phyloP scores from a whole-genome alignment of 2,113 vertebrate species.

The Heteronetta atricapilla region DNA sequence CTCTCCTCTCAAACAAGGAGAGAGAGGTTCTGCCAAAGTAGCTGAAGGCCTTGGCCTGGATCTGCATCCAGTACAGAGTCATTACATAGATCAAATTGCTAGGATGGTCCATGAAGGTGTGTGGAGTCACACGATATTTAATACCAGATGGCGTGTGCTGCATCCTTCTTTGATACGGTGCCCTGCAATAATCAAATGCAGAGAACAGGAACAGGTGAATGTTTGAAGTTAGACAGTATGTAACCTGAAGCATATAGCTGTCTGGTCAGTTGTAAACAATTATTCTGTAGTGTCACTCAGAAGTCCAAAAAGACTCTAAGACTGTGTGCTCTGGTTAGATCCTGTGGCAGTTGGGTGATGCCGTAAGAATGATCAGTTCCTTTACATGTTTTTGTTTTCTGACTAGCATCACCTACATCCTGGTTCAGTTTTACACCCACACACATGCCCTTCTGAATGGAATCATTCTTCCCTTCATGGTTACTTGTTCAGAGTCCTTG shows the following conservation, averaged over 20 bases:
- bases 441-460: background rate
- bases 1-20: background rate
- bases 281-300: background rate
- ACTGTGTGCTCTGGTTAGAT: background rate
- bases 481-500: conserved; percentile 59
- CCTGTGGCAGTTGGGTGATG: background rate
- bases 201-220: background rate
- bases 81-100: background rate
- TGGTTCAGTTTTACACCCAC: background rate
- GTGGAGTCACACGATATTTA: background rate
- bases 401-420: background rate
- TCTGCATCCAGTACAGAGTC: background rate
- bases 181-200: background rate
- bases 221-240: background rate
- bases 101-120: background rate
- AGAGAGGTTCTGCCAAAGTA: background rate
- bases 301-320: background rate
- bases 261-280: background rate
- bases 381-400: conserved; percentile 9
- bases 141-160: background rate
- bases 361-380: background rate
- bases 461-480: conserved; percentile 37
- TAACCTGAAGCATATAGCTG: background rate
- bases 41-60: background rate
- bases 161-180: background rate